Conservation (phyloP, 2,113 vertebrate species). For the Myotis brandtii region DNA sequence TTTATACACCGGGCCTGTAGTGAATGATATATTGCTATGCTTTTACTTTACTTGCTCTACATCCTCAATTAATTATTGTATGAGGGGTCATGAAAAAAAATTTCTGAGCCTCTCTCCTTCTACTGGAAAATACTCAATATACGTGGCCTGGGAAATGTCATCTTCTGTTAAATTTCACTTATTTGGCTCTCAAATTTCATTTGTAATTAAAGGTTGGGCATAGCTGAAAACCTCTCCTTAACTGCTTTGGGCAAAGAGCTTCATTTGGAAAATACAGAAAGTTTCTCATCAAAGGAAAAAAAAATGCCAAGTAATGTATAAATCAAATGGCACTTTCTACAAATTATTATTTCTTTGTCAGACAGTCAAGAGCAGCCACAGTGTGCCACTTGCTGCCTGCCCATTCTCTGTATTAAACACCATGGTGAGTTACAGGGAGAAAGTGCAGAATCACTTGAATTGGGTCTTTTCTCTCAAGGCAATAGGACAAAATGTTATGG, state of each 20-base stretch:
- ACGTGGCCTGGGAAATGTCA: neutral
- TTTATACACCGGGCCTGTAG: neutral
- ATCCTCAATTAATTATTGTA: neutral
- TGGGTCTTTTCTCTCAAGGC: neutral
- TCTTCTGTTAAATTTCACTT: neutral
- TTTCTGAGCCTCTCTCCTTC: neutral
- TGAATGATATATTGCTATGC: no score
- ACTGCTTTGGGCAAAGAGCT: neutral
- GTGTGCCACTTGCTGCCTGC: neutral
- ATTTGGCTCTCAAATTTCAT: neutral
- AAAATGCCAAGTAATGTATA: neutral
- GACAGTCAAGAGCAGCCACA: neutral
- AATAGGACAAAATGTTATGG: neutral
- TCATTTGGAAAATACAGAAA: constrained; percentile 15
- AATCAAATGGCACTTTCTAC: neutral
- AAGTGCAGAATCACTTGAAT: constrained; percentile 1
- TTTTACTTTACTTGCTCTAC: neutral
- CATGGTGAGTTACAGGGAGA: neutral
- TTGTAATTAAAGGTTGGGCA: neutral
- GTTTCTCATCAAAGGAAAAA: constrained; percentile 41
- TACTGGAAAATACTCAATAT: neutral
- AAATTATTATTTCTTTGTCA: neutral
- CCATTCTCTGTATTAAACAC: neutral
- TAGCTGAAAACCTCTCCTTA: neutral
- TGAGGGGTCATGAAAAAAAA: neutral